Evolutionary conservation across 2,888 invertebrate genomes (phyloP), one percentile per base, ranked within the genome.

Genomic region (Epistrophella euchroma): DNA sequence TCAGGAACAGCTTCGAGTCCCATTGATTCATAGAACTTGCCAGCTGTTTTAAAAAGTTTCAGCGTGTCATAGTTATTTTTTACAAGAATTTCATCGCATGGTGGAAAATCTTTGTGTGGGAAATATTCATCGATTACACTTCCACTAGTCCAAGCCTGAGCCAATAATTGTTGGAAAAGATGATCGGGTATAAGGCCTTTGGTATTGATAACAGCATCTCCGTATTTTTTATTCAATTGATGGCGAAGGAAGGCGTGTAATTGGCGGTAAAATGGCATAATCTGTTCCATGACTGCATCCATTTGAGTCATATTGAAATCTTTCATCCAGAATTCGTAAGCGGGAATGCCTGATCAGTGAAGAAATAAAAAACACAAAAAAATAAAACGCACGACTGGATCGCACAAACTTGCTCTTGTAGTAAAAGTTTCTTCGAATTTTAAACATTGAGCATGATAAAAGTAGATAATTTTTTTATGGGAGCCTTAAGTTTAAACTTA

Each of bases 211-310:
- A 95, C 91, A 15, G 93, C 92, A 28, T 94, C 94, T 1, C 96
- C 96, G 90, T 96, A 96, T 88, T 94, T 93, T 89, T 94, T 93
- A n/a, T 94, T 92, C 22, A 97, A 92, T 70, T 95, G 94, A 87
- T 94, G 93, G 88, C 97, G 93, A 1, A 96, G 95, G 89, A 96
- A 97, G 0, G 96, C 96, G 90, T 97, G 97, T 11, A 97, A 92
- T 89, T 97, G 95, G 72, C 95, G 92, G 90, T 97, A 97, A 6
- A 97, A 90, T 0, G 97, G 97, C 88, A 94, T 94, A 62, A 97
- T 91, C 89, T 96, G 94, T 68, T 94, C 93, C 95, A 96, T 96
- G 0, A 96, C 90, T 75, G 93, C 93, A 1, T 94, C 94, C 11
- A 97, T 91, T 88, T 95, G 94, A 13, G 94, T 90, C 83, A 94